Evolutionary conservation across 2,113 vertebrate genomes (phyloP).

Genomic region (Ammodytes dubius): DNA sequence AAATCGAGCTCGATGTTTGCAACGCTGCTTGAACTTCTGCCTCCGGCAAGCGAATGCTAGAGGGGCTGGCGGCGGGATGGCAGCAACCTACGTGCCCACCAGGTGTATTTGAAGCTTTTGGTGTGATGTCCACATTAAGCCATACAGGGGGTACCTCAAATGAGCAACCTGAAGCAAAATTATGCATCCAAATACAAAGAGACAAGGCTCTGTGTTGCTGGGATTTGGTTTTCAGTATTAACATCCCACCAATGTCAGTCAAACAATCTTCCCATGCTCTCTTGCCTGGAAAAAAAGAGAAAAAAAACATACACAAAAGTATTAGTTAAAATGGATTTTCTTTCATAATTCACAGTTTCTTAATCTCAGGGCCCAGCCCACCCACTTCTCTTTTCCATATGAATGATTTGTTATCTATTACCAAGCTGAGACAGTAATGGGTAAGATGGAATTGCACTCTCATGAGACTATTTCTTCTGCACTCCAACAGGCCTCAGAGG

Average conservation of each 20-base stretch:
- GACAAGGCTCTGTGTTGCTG: slow-evolving; percentile 35
- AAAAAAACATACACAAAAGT: slow-evolving; percentile 2
- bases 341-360: slow-evolving; percentile 21
- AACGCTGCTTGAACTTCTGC: no score
- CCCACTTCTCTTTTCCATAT: slow-evolving; percentile 2
- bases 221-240: slow-evolving; percentile 71
- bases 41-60: no score
- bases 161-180: slow-evolving; percentile 56
- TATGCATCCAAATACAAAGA: slow-evolving; percentile 41
- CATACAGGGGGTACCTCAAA: slow-evolving; percentile 28
- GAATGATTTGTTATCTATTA: slow-evolving; percentile 17
- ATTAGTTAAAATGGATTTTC: slow-evolving; percentile 5
- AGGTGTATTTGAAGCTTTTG: no score
- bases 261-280: slow-evolving; percentile 85
- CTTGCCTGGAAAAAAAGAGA: slow-evolving; percentile 74
- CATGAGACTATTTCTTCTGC: slow-evolving; percentile 41
- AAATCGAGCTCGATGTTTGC: no score
- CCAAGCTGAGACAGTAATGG: slow-evolving; percentile 12
- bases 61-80: no score
- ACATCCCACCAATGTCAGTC: slow-evolving; percentile 49
- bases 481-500: slow-evolving; percentile 43
- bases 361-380: not conserved
- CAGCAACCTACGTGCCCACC: no score
- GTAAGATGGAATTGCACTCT: slow-evolving; percentile 49
- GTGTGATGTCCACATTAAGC: not conserved